Conservation (phyloP, 2,888 invertebrate genomes). For the Acanthosepion lycidas region DNA sequence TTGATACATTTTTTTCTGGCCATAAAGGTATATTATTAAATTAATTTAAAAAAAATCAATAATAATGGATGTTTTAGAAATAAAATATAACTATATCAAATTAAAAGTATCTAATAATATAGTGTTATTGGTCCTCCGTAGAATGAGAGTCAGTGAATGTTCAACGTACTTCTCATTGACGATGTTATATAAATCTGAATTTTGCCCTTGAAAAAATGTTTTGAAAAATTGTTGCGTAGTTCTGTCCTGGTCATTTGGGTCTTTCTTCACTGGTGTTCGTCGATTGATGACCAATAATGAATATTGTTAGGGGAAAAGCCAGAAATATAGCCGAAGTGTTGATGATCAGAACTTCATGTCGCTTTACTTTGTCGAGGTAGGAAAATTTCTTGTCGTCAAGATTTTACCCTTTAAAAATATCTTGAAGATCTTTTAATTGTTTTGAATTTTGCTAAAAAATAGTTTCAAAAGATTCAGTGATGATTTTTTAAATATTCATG, state of each 20-base stretch:
- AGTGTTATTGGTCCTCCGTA: neutral
- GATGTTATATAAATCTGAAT: neutral
- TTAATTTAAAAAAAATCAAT: neutral
- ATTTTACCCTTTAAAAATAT: no score
- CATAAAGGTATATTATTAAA: neutral
- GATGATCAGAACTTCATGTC: neutral
- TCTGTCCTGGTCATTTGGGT: neutral
- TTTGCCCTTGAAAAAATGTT: neutral
- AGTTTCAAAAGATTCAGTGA: no score
- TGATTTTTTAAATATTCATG: no score
- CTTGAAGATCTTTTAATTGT: neutral
- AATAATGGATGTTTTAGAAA: neutral
- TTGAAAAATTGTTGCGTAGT: neutral
- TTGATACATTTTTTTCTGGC: neutral
- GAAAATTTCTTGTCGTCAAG: neutral
- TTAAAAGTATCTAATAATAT: neutral
- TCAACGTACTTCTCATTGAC: neutral
- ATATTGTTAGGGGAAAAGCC: neutral
- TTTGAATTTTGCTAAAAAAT: neutral
- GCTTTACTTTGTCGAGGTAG: neutral
- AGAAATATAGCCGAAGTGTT: neutral
- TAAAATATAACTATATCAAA: neutral
- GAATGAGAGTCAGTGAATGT: neutral
- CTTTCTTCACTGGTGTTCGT: neutral
- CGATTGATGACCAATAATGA: neutral